Conservation (phyloP, 92 coral and sea anemone genomes). For the Porites lobata region DNA sequence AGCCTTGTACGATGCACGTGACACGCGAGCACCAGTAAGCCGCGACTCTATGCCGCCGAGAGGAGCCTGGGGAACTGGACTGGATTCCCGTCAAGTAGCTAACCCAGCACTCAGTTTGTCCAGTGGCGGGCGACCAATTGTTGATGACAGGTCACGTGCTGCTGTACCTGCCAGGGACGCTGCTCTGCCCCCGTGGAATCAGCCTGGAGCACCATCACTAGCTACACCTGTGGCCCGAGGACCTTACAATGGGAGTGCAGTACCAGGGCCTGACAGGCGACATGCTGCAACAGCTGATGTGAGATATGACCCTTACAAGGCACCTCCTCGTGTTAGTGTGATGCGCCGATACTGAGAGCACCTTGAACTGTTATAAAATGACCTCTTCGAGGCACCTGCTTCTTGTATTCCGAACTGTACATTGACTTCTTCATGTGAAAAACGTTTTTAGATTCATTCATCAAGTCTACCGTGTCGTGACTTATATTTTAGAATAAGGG, state of each 20-base stretch:
- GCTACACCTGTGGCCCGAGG: constrained; percentile 64
- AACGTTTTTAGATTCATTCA: not conserved
- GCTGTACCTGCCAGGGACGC: constrained; percentile 68
- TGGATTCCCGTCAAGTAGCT: constrained; percentile 64
- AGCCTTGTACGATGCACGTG: constrained; percentile 85
- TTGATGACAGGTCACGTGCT: constrained; percentile 87
- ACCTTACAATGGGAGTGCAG: constrained; percentile 67
- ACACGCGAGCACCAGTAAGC: constrained; percentile 74
- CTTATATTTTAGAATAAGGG: not conserved
- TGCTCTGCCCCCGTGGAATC: constrained; percentile 82
- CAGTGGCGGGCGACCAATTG: constrained; percentile 65
- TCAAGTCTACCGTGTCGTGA: not conserved
- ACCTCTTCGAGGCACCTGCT: too few species aligned
- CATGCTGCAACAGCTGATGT: constrained; percentile 83
- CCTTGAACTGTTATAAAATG: not conserved
- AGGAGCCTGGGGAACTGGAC: constrained; percentile 86
- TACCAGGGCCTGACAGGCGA: constrained; percentile 82
- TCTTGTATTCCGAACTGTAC: not conserved
- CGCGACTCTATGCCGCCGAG: constrained; percentile 83
- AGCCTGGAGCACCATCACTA: constrained; percentile 49
- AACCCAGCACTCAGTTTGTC: constrained; percentile 68
- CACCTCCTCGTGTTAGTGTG: constrained; percentile 73
- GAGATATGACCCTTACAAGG: constrained; percentile 91
- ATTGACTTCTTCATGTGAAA: not conserved
- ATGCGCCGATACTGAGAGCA: constrained; percentile 78